Evolutionary conservation across 2,797 vertebrate species (phyloP).

Genomic region (Chelonia mydas): DNA sequence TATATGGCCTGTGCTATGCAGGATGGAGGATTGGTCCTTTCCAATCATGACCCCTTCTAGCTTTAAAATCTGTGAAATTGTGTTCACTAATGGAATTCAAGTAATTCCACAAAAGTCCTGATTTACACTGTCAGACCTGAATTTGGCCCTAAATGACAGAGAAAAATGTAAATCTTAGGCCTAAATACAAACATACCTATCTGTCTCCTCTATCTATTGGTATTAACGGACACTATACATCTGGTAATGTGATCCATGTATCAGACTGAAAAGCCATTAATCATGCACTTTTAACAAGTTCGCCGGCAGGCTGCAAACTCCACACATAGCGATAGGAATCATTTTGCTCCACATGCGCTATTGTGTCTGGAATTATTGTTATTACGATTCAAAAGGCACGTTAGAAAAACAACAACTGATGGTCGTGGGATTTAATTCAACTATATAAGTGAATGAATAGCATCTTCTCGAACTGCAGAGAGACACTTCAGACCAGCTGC

Average conservation of each 20-base stretch:
- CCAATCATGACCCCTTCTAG: neutral
- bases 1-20: neutral
- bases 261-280: neutral
- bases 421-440: neutral
- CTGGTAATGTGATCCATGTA: neutral
- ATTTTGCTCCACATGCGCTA: neutral
- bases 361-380: neutral
- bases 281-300: neutral
- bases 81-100: neutral
- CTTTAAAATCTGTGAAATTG: neutral
- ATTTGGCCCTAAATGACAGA: neutral
- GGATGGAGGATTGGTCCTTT: neutral
- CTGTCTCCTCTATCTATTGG: neutral
- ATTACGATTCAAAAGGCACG: neutral
- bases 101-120: neutral
- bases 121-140: neutral
- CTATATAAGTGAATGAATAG: neutral
- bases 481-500: too few relatives aligned
- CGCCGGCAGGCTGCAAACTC: neutral
- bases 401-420: neutral
- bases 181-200: neutral
- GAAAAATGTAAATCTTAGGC: neutral
- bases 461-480: neutral
- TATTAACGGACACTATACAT: neutral
- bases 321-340: neutral